Evolutionary conservation across 2,888 invertebrate genomes (phyloP), one percentile per base, ranked within the genome.

Genomic region (Camptogramma bilineatum): DNA sequence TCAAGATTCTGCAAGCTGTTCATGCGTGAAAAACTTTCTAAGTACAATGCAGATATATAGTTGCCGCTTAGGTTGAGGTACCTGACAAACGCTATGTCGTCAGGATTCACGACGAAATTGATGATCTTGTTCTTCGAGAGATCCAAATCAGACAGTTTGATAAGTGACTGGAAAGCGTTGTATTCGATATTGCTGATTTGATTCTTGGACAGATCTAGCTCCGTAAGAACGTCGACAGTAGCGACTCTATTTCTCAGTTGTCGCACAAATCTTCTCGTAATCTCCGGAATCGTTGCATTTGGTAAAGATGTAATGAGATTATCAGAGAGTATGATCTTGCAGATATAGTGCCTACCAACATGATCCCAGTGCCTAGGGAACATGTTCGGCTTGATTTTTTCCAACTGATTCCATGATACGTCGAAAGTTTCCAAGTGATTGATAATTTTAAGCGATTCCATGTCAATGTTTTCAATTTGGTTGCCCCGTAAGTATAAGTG

Each of bases 381-480:
- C 64, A 90, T 72, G 0, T 79, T 74, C 0, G 90, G 82, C n/a
- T 81, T 81, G 21, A 91, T 70, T 42, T 77, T 57, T 44, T 83
- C 78, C 13, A 93, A 68, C 51, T 86, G 73, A 68, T 93, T 93
- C 44, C 73, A 75, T 0, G 92, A 91, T 21, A 91, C 73, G 62
- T 92, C 92, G 34, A 92, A 89, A 0, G 88, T 91, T 76, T 89
- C 84, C 48, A 93, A 80, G 71, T 92, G 88, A 21, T 79, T 76
- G 34, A 91, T 88, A 5, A 85, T 83, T 70, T 86, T 83, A 0
- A 90, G 76, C 0, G 90, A 88, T 42, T 83, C 74, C 0, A 79
- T 81, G 50, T 88, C 83, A 9, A 92, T 84, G 44, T 83, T 80
- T 21, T 84, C 69, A 57, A 92, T 85, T 10, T 84, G 64, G 72